phyloP scores from a whole-genome alignment of 1,140 invertebrate genomes.

The Drosophila bipectinata region DNA sequence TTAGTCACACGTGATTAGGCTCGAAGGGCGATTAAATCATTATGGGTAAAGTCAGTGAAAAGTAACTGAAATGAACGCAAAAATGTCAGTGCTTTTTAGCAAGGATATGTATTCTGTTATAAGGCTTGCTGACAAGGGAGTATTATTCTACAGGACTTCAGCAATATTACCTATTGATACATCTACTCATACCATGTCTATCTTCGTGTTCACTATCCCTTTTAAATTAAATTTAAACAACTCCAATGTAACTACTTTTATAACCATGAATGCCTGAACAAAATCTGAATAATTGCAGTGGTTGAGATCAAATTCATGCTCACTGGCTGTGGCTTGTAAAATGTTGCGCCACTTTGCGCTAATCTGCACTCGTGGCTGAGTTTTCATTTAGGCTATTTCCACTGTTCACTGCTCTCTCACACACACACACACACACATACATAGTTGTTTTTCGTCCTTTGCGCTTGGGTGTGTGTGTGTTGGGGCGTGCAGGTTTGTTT shows the following conservation, averaged over 20 bases:
- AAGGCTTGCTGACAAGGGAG: background rate
- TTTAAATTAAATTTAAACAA: background rate
- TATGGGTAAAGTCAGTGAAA: constrained; percentile 16
- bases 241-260: background rate
- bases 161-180: too few relatives aligned
- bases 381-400: constrained; percentile 39
- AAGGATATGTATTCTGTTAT: too few relatives aligned
- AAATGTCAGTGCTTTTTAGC: background rate
- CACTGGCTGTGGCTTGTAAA: constrained; percentile 16
- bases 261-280: background rate
- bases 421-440: background rate
- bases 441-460: background rate
- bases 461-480: constrained; percentile 24
- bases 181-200: background rate
- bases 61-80: constrained; percentile 1
- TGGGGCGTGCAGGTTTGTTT: constrained; percentile 23
- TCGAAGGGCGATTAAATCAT: constrained; percentile 42
- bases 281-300: background rate
- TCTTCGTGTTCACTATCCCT: too few relatives aligned
- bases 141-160: too few relatives aligned
- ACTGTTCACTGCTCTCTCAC: constrained; percentile 17
- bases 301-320: constrained; percentile 11
- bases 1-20: constrained; percentile 37
- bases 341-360: constrained; percentile 19
- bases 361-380: constrained; percentile 41